These are phyloP conservation scores for Heloderma charlesbogerti DNA, from an alignment of 2,113 vertebrate genomes.

Conservation along the genomic window DNA sequence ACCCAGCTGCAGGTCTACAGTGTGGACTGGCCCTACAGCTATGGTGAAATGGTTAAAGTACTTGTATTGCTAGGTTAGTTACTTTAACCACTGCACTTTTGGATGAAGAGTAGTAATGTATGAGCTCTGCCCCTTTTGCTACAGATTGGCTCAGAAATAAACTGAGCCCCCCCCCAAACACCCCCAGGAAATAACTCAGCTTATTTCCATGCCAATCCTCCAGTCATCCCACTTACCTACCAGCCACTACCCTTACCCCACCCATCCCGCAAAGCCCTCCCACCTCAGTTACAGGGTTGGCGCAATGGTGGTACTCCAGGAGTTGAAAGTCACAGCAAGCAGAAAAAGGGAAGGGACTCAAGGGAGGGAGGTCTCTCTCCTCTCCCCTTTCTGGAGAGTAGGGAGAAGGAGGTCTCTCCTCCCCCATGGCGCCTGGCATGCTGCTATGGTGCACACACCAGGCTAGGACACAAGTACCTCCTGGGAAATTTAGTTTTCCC, in stretches of 20 bases:
- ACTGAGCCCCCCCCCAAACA: background rate
- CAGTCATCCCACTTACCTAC: background rate
- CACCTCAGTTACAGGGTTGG: background rate
- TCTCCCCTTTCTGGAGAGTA: background rate
- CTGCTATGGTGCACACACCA: background rate
- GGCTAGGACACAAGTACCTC: too few species aligned
- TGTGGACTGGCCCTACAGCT: too few species aligned
- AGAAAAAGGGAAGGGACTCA: too few species aligned
- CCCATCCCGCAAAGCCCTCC: background rate
- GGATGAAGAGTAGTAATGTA: background rate
- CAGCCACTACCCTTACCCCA: background rate
- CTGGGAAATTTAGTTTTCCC: background rate
- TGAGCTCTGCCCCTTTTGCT: background rate
- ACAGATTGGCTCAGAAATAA: background rate
- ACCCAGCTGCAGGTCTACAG: too few species aligned
- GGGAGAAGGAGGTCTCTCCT: too few species aligned
- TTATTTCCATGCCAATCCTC: background rate
- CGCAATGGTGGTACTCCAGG: background rate
- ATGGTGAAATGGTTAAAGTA: background rate
- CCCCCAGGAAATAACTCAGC: background rate
- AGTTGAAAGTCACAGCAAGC: background rate
- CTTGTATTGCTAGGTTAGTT: background rate
- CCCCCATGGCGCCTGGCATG: background rate
- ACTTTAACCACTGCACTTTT: background rate
- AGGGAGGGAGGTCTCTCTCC: too few species aligned